Evolutionary conservation across 2,888 invertebrate genomes (phyloP).

Genomic region (Caradrina clavipalpis): DNA sequence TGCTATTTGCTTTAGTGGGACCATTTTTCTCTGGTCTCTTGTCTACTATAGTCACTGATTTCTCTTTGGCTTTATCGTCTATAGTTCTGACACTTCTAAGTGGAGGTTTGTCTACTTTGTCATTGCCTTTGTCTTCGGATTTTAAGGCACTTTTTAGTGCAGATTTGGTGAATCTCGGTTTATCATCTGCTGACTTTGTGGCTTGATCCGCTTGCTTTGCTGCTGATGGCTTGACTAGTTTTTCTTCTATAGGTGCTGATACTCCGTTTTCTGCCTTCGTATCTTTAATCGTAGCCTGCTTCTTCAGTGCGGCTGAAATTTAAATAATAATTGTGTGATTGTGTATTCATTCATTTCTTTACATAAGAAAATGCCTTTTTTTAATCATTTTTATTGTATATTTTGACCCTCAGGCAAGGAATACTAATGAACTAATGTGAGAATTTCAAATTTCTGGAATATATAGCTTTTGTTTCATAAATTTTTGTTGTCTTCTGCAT

Average conservation of each 20-base stretch:
- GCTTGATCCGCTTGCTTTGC: constrained; percentile 82
- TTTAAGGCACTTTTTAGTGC: constrained; percentile 68
- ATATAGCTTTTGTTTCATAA: too few relatives aligned
- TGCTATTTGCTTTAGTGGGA: constrained; percentile 70
- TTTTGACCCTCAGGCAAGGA: not conserved
- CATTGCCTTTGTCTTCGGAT: constrained; percentile 74
- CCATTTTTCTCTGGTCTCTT: constrained; percentile 80
- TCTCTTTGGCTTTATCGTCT: constrained; percentile 86
- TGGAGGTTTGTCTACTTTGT: constrained; percentile 80
- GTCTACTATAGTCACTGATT: constrained; percentile 85
- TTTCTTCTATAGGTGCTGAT: constrained; percentile 81
- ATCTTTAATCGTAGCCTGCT: constrained; percentile 86
- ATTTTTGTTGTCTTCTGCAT: too few relatives aligned
- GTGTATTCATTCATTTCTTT: not conserved
- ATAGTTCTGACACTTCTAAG: constrained; percentile 84
- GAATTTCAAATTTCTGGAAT: too few relatives aligned
- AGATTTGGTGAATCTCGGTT: constrained; percentile 82
- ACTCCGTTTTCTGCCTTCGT: constrained; percentile 85
- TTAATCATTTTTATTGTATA: not conserved
- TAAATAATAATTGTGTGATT: constrained; percentile 6
- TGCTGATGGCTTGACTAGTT: constrained; percentile 84
- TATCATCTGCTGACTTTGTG: constrained; percentile 78
- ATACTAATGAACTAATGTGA: too few relatives aligned
- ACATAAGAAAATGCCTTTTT: not conserved
- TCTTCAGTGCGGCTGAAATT: constrained; percentile 85